Evolutionary conservation across 2,113 vertebrate species (phyloP).

Genomic region (Thinocorus orbignyianus): DNA sequence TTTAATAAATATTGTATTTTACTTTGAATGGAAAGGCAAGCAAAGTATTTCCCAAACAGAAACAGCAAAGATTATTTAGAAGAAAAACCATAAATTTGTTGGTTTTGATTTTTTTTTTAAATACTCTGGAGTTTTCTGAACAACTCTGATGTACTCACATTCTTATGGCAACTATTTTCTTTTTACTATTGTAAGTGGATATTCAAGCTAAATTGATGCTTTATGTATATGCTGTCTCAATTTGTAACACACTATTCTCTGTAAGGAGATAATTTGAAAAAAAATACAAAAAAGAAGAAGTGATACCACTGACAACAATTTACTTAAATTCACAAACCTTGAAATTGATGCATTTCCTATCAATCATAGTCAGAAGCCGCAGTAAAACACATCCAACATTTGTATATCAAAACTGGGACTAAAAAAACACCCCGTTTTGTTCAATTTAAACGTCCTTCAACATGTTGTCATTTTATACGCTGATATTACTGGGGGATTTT

Average conservation of each 20-base stretch:
- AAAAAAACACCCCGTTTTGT: constrained; percentile 47
- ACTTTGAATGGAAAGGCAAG: constrained; percentile 33
- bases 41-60: constrained; percentile 61
- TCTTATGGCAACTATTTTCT: constrained; percentile 48
- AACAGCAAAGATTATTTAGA: constrained; percentile 38
- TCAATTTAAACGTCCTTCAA: constrained; percentile 72
- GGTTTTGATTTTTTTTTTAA: constrained; percentile 23
- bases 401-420: constrained; percentile 69
- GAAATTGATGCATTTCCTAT: constrained; percentile 76
- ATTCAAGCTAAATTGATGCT: constrained; percentile 73
- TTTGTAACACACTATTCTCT: constrained; percentile 60
- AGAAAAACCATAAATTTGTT: neutral
- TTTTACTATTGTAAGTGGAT: constrained; percentile 62
- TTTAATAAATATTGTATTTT: neutral
- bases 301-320: constrained; percentile 71
- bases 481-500: constrained; percentile 50
- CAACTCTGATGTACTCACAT: constrained; percentile 46
- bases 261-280: constrained; percentile 69
- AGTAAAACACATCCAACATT: constrained; percentile 69
- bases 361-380: constrained; percentile 68
- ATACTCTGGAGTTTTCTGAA: constrained; percentile 67
- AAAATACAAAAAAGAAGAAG: constrained; percentile 47
- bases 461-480: constrained; percentile 48
- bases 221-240: constrained; percentile 70
- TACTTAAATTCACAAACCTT: constrained; percentile 77